phyloP scores from a whole-genome alignment of 2,113 vertebrate species.

The Puma concolor region DNA sequence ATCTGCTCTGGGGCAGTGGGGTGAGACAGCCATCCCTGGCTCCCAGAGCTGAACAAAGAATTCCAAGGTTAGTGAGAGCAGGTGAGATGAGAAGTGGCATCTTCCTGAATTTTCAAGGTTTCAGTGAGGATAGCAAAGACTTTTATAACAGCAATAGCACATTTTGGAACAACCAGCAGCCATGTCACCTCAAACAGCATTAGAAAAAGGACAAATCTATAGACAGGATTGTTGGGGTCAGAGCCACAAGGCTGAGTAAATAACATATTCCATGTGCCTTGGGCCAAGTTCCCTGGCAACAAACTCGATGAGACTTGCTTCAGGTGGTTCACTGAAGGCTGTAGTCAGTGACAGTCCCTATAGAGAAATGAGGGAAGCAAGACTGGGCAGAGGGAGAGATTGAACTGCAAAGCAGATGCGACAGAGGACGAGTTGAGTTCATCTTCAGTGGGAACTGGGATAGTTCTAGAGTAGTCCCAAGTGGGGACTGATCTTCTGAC shows the following conservation, averaged over 20 bases:
- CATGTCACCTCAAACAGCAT: background rate
- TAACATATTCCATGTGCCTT: background rate
- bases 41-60: background rate
- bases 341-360: background rate
- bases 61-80: background rate
- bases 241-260: background rate
- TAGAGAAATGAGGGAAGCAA: background rate
- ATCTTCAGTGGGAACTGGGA: background rate
- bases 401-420: background rate
- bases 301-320: background rate
- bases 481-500: background rate
- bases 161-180: background rate
- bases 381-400: background rate
- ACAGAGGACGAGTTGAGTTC: background rate
- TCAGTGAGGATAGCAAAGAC: background rate
- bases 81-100: background rate
- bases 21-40: background rate
- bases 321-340: background rate
- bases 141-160: background rate
- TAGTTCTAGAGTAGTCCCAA: background rate
- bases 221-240: background rate
- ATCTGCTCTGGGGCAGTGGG: background rate
- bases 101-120: background rate
- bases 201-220: background rate
- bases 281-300: background rate